Base-by-base conservation (phyloP, 2,888 invertebrate genomes). In the Myopa testacea region DNA sequence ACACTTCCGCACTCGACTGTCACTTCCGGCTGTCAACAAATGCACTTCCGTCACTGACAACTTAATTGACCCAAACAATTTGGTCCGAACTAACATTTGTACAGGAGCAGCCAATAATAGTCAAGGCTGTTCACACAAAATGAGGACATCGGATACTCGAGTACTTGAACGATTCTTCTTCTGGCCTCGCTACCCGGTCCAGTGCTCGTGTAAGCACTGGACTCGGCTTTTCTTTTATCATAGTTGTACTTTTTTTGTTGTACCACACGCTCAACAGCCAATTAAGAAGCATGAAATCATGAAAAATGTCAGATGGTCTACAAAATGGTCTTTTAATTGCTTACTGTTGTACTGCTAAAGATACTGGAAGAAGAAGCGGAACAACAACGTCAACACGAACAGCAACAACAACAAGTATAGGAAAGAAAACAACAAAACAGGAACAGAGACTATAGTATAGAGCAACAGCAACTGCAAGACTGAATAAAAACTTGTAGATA, bases 311-410 rank as follows among this genome's bases (percentile, higher is more conserved):
- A 69, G 40, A 69, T 45, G 45, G 45, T 68, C 68, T 58, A 65
- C 68, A 60, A 75, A 75, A 75, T 75, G 69, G 26, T 58, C 68
- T 75, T 75, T 75, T 75, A 75, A 75, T 75, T 75, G 75, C 26
- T 68, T 75, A 4, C 19, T 38, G 26, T 50, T 34, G 55, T 55
- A 12, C 55, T 55, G 55, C 55, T n/a, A 12, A 14, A 10, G 55
- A n/a, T 55, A 55, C 14, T 26, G 2, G 26, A 26, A 7, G 37
- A 34, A 37, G 37, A n/a, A 19, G 26, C 63, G 63, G 19, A 37
- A 26, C 34, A 65, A 14, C 37, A 37, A 38, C 37, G 16, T 5
- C 55, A 55, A n/a, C 55, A 55, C 55, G 8, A 55, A 55, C 55
- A 55, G 10, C 16, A n/a, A 10, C 16, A n/a, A 55, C 4, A 45